Evolutionary conservation across 1,140 invertebrate species (phyloP).

Genomic region (Dendrolimus kikuchii): DNA sequence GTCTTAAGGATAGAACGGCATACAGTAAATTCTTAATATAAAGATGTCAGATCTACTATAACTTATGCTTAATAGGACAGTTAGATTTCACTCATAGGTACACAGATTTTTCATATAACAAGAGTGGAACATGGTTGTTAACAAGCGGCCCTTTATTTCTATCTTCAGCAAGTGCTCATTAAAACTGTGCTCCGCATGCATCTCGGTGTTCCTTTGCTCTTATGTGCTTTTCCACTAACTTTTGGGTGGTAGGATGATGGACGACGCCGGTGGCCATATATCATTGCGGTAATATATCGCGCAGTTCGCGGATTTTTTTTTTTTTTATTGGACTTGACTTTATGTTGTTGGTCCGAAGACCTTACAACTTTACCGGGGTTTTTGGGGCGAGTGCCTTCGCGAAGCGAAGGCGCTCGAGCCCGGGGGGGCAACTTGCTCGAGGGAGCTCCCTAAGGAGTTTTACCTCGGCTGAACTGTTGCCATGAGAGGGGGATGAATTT

Average conservation of each 20-base stretch:
- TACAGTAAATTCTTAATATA: too few relatives aligned
- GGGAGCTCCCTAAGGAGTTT: too few relatives aligned
- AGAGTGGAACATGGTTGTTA: slow-evolving; percentile 56
- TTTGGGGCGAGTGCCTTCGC: too few relatives aligned
- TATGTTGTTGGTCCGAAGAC: too few relatives aligned
- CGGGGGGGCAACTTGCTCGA: too few relatives aligned
- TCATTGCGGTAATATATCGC: slow-evolving; percentile 65
- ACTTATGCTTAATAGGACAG: slow-evolving; percentile 19
- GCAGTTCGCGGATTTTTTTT: slow-evolving; percentile 56
- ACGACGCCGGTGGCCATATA: slow-evolving; percentile 65
- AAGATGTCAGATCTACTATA: too few relatives aligned
- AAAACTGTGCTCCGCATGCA: slow-evolving; percentile 40
- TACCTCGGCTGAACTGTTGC: too few relatives aligned
- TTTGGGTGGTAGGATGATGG: slow-evolving; percentile 68
- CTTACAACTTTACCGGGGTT: too few relatives aligned
- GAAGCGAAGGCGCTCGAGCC: too few relatives aligned
- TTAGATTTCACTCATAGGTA: slow-evolving; percentile 35
- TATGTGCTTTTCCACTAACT: slow-evolving; percentile 57
- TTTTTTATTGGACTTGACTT: too few relatives aligned
- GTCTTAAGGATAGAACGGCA: too few relatives aligned
- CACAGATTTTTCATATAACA: slow-evolving; percentile 58
- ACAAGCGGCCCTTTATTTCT: slow-evolving; percentile 58
- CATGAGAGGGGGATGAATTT: too few relatives aligned
- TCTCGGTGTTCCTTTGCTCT: slow-evolving; percentile 43
- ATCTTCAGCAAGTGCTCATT: slow-evolving; percentile 65